These are phyloP conservation scores for Calvadosia cruxmelitensis DNA, from an alignment of 30 jellyfish, hydroid and myxozoan species.

Conservation along the genomic window DNA sequence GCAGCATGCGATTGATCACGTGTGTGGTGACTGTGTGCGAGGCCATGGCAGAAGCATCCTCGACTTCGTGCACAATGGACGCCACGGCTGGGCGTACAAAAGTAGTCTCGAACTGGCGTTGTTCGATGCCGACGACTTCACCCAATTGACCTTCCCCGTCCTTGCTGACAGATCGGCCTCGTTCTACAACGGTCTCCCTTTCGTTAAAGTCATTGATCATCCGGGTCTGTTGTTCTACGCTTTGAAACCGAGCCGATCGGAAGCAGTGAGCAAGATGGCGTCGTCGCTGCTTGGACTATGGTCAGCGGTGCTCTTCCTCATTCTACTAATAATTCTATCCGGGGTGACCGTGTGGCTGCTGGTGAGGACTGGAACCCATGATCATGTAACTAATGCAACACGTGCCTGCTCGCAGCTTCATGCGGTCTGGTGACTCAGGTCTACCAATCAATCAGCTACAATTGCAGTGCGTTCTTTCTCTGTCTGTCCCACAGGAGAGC, in stretches of 20 bases:
- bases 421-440: too few relatives aligned
- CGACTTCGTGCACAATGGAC: not conserved
- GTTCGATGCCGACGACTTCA: not conserved
- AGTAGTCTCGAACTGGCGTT: not conserved
- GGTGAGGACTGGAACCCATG: not conserved
- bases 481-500: too few relatives aligned
- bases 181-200: not conserved
- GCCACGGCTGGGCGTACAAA: not conserved
- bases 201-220: not conserved
- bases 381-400: too few relatives aligned
- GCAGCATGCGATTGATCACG: not conserved
- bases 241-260: not conserved
- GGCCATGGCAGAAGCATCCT: not conserved
- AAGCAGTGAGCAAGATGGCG: not conserved
- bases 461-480: too few relatives aligned
- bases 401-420: too few relatives aligned
- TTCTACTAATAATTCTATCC: not conserved
- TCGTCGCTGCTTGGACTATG: not conserved
- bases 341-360: not conserved
- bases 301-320: not conserved
- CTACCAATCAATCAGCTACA: too few relatives aligned
- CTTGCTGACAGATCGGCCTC: not conserved
- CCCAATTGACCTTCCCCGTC: slow-evolving; percentile 1
- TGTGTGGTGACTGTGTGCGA: not conserved
- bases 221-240: not conserved